Base-by-base conservation (phyloP, 1,140 invertebrate genomes). In the Ridgeia piscesae region DNA sequence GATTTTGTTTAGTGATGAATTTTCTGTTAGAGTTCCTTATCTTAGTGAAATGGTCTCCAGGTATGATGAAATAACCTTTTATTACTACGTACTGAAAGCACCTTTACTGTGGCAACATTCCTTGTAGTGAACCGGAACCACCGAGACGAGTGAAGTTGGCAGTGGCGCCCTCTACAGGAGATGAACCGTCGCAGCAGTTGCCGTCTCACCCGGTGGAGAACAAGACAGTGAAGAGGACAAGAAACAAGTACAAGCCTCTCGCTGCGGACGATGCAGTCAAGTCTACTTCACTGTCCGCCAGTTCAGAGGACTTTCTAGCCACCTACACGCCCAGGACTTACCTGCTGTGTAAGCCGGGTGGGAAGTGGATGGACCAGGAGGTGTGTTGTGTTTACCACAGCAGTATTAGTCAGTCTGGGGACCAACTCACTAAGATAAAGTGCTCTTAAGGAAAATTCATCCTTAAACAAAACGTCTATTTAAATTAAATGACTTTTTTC, bases 271-370 rank as follows among this genome's bases (percentile, higher is more conserved):
- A 95, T 42, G 92, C 95, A 77, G 27, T 21, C 11, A 77, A 77
- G 2, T 94, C 94, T 27, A 94, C 94, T 27, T 94, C 94, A 0
- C 94, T 93, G 17, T 21, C 88, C 34, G 21, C 89, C 34, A 88
- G 91, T 77, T 50, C 92, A 0, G 33, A 91, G 42, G 91, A 93
- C 58, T 94, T 94, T 88, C 93, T 94, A 0, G 34, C 92, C 33
- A 42, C 91, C 8, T 94, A 94, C 91, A 92, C 93, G 92, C 91
- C 93, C 17, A 92, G 94, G 17, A 94, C 94, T 35, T 93, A 94
- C 89, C 91, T 95, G 8, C 50, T 95, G 35, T 33, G 95, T 17
- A 95, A 95, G 93, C 92, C 94, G 34, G 95, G 93, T 8, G 93
- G 94, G 34, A 92, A 90, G 33, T 95, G 94, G 94, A 93, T 94